Percentiles rank a stretch among this genome's conserved stretches.
phyloP scores from a whole-genome alignment of 2,113 vertebrate species.

The Excalfactoria chinensis region DNA sequence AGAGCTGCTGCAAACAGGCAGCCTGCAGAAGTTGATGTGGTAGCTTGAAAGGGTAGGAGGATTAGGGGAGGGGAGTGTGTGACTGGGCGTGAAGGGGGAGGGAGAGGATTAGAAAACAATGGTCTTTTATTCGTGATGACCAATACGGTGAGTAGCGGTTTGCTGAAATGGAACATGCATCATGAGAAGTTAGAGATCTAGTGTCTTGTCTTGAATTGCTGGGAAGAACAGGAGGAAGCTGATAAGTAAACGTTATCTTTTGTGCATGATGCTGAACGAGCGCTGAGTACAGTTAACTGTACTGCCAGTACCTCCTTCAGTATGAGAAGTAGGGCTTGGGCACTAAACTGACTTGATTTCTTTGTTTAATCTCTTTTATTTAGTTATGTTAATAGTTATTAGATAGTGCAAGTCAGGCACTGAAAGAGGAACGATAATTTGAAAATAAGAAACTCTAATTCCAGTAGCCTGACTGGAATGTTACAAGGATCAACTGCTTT shows the following conservation, averaged over 20 bases:
- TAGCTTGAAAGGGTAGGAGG: neutral
- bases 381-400: neutral
- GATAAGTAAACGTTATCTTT: neutral
- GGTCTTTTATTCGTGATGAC: neutral
- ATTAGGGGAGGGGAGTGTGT: constrained; percentile 15
- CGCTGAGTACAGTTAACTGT: fast-evolving
- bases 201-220: neutral
- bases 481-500: neutral
- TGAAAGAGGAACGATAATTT: neutral
- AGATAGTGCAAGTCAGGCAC: too few relatives aligned
- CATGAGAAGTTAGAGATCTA: neutral
- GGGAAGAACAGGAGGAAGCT: neutral
- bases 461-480: neutral
- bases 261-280: neutral
- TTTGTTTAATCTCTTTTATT: neutral
- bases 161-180: neutral
- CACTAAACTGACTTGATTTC: neutral
- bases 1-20: neutral
- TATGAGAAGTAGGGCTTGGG: neutral
- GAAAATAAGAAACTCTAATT: neutral
- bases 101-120: constrained; percentile 48
- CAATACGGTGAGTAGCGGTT: neutral
- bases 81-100: neutral
- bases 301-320: neutral
- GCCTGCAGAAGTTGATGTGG: neutral